These are phyloP conservation scores for Chlamydotis undulata DNA, from an alignment of 2,113 vertebrate genomes.

Conservation along the genomic window DNA sequence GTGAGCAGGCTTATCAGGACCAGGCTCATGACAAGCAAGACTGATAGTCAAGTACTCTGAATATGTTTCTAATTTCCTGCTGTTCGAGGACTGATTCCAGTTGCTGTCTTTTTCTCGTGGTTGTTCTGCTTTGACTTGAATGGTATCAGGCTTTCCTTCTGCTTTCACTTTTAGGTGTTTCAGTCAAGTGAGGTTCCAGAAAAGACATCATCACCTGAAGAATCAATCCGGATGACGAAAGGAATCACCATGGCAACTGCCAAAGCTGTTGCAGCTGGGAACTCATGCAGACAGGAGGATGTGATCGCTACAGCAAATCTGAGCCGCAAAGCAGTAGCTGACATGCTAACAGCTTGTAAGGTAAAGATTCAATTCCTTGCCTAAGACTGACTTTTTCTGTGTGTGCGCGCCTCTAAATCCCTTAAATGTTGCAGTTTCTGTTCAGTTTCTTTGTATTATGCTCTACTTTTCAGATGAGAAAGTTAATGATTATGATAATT, in stretches of 20 bases:
- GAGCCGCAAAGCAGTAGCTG: slow-evolving; percentile 94
- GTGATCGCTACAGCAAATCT: slow-evolving; percentile 97
- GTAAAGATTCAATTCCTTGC: slow-evolving; percentile 56
- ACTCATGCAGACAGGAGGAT: slow-evolving; percentile 95
- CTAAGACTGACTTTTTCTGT: background rate
- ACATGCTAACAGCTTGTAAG: slow-evolving; percentile 94
- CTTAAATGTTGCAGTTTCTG: background rate
- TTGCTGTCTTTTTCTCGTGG: background rate
- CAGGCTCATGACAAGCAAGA: background rate
- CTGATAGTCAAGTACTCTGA: background rate
- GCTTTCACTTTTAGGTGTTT: slow-evolving; percentile 84
- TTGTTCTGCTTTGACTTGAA: background rate
- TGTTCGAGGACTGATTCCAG: background rate
- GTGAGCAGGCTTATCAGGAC: background rate
- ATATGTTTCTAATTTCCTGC: slow-evolving; percentile 50
- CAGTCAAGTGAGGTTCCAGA: slow-evolving; percentile 91
- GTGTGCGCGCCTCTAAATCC: background rate
- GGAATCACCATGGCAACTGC: slow-evolving; percentile 97
- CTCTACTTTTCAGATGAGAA: background rate
- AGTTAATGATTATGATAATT: background rate
- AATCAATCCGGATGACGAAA: slow-evolving; percentile 98
- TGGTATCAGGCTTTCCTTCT: background rate
- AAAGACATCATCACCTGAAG: slow-evolving; percentile 90
- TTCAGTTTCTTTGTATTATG: background rate
- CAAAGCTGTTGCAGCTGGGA: slow-evolving; percentile 97